A percentile compares a stretch with the other conserved stretches of the same genome.
These are phyloP conservation scores for Cliona cf. orientalis DNA, from an alignment of 37 sponge, comb jelly and placozoan genomes.

Conservation along the genomic window DNA sequence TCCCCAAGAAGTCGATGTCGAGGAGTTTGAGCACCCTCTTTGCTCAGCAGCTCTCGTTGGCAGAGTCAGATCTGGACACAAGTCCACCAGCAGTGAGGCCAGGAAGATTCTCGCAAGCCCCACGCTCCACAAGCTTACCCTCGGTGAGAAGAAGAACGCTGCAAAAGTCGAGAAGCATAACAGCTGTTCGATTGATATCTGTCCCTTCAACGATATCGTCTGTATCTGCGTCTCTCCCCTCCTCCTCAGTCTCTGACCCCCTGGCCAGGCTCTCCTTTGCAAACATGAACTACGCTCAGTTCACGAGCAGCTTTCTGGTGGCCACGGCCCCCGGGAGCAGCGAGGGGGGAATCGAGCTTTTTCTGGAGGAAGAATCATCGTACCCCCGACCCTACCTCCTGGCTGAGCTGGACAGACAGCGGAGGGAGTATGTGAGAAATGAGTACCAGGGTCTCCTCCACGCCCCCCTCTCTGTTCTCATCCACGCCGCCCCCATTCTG, in stretches of 20 bases:
- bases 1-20: background rate
- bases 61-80: background rate
- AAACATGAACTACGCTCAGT: background rate
- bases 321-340: background rate
- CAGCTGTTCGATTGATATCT: background rate
- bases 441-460: slow-evolving; percentile 39
- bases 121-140: background rate
- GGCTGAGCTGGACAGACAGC: background rate
- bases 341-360: slow-evolving; percentile 16
- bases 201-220: background rate
- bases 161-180: background rate
- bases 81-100: background rate
- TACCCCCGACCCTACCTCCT: background rate
- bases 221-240: background rate
- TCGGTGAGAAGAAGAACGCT: background rate
- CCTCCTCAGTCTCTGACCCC: background rate
- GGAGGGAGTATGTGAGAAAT: slow-evolving; percentile 20
- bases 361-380: slow-evolving; percentile 33
- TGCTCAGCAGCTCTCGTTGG: background rate
- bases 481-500: slow-evolving; percentile 39
- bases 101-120: no score
- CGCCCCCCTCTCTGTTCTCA: slow-evolving; percentile 41
- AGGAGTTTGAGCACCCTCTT: slow-evolving; percentile 25
- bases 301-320: background rate
- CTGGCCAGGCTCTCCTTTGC: background rate